Percentiles rank a stretch among this genome's conserved stretches.
phyloP scores from a whole-genome alignment of 1,140 invertebrate species.

The Lepidurus packardi region DNA sequence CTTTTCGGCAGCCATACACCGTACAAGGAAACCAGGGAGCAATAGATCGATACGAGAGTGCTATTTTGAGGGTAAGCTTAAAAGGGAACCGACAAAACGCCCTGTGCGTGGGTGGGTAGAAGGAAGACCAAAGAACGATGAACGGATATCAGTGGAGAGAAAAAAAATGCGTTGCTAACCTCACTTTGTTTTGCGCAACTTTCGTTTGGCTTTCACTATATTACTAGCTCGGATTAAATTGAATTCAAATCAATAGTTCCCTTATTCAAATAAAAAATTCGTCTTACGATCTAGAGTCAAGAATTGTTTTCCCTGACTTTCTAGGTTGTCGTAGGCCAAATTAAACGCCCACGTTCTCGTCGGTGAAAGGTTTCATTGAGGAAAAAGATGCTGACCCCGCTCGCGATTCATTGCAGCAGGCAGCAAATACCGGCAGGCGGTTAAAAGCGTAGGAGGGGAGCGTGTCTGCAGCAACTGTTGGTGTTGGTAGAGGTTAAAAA shows the following conservation, averaged over 20 bases:
- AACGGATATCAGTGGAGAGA: neutral
- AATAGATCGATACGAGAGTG: slow-evolving; percentile 3
- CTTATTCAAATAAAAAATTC: neutral
- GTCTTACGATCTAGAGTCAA: too few relatives aligned
- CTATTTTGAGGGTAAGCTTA: neutral
- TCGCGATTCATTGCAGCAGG: neutral
- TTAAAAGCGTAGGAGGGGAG: neutral
- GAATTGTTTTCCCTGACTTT: neutral
- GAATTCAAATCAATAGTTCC: neutral
- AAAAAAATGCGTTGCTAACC: neutral
- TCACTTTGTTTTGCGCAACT: neutral
- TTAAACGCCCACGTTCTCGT: slow-evolving; percentile 17
- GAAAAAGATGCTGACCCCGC: neutral
- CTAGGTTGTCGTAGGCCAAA: neutral
- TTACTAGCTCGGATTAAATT: neutral
- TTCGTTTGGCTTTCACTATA: neutral
- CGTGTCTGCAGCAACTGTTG: neutral
- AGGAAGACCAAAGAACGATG: neutral
- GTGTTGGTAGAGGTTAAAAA: neutral
- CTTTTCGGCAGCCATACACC: neutral
- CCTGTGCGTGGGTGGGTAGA: neutral
- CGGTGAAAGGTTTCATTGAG: slow-evolving; percentile 3
- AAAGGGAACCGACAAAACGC: neutral
- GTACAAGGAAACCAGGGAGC: neutral
- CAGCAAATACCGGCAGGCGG: too few relatives aligned